phyloP scores from a whole-genome alignment of 2,113 vertebrate genomes.

The Castor canadensis region DNA sequence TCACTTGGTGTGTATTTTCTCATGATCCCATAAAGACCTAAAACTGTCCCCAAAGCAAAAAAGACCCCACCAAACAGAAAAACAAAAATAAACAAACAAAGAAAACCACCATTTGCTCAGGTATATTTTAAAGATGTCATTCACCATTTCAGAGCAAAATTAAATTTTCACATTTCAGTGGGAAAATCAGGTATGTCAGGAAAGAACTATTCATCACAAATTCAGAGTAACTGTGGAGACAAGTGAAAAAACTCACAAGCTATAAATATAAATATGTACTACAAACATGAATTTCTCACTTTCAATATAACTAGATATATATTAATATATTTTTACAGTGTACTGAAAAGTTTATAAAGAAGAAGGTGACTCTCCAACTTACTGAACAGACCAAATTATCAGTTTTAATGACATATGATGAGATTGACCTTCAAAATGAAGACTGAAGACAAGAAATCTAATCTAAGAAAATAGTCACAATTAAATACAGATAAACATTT shows the following conservation, averaged over 20 bases:
- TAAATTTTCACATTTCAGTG: neutral
- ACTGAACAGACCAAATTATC: neutral
- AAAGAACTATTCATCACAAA: neutral
- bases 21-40: neutral
- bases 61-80: neutral
- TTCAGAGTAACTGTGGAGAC: neutral
- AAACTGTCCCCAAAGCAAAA: neutral
- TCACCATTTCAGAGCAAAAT: conserved; percentile 36
- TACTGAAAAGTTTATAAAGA: neutral
- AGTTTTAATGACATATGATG: neutral
- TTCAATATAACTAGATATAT: neutral
- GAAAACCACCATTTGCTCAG: neutral
- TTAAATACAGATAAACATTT: neutral
- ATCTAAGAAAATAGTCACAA: neutral
- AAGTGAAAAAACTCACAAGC: neutral
- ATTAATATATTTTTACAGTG: neutral
- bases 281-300: neutral
- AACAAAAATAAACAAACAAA: neutral
- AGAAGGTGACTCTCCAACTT: neutral
- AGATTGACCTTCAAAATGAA: neutral
- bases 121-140: conserved; percentile 13
- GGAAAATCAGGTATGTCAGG: neutral
- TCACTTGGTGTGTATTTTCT: conserved; percentile 9
- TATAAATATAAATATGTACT: neutral
- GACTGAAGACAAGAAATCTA: neutral